Base-by-base conservation (phyloP, 2,797 vertebrate species). In the Capromys pilorides region DNA sequence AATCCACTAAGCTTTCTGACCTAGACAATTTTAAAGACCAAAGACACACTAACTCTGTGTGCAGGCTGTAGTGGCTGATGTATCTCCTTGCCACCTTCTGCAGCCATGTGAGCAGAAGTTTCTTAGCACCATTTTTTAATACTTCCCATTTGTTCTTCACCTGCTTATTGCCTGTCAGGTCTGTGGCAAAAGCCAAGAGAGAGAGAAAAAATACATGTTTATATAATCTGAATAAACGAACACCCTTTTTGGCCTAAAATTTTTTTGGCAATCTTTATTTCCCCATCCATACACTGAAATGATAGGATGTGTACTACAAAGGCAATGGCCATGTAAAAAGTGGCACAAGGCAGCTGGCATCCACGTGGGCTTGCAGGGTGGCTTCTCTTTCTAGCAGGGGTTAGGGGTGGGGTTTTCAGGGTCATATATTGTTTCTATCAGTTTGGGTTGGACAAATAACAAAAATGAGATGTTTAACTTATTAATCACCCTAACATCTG, bases 11-110 rank as follows among this genome's bases (percentile, higher is more conserved):
- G 54, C 54, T 18, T 16, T 57, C 54, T 57, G 54, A 14, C 54
- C 54, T 99, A 99, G 99, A 99, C 99, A 99, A 96, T 99, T 99
- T 99, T 99, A 99, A 99, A 99, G 99, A 99, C 99, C 99, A 99
- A 97, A 99, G 99, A 99, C 98, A 98, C 98, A 98, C 98, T 98
- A 98, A 98, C 98, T 98, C 98, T 98, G 98, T 98, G 98, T 98
- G 98, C 98, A 98, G 99, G 98, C 98, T 98, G 98, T 98, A 97
- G 98, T 98, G 98, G 98, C 98, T 97, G 98, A 98, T 98, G 97
- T 97, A 97, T 98, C 99, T 98, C 99, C 98, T 98, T 97, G 98
- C 99, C 98, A 98, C 97, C 88, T 98, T 86, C 98, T 97, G 98
- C 98, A 97, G 98, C 97, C 98, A 98, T 99, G 99, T 99, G 99